A percentile compares a stretch with the other conserved stretches of the same genome.
Conservation (phyloP, 2,797 vertebrate species). For the Pipistrellus pygmaeus region DNA sequence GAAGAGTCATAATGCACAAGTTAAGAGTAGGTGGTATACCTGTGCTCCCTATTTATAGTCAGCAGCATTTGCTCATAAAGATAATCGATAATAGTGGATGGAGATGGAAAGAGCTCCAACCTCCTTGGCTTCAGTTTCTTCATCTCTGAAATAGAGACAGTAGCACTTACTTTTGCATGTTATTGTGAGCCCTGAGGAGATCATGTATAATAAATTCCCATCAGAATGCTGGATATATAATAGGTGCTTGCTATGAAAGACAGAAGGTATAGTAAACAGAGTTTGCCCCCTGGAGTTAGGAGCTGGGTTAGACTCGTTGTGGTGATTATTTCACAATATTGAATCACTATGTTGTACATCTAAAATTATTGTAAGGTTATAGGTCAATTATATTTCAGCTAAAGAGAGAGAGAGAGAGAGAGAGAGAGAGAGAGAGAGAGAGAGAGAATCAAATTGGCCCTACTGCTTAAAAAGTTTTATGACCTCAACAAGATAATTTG, state of each 20-base stretch:
- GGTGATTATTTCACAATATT: neutral
- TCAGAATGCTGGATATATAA: neutral
- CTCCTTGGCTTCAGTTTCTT: neutral
- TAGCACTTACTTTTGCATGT: neutral
- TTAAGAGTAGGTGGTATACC: neutral
- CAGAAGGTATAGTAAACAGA: neutral
- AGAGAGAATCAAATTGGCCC: neutral
- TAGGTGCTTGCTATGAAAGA: neutral
- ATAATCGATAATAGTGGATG: neutral
- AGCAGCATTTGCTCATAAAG: neutral
- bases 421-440: neutral
- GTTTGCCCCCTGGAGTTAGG: neutral
- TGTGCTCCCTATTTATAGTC: neutral
- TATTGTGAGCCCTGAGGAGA: neutral
- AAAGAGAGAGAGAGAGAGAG: no score
- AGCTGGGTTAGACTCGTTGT: neutral
- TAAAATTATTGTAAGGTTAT: neutral
- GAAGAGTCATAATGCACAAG: neutral
- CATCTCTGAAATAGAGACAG: neutral
- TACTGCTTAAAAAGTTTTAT: constrained; percentile 1
- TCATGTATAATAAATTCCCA: neutral
- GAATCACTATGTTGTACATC: neutral
- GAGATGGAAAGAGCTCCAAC: neutral
- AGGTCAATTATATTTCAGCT: neutral
- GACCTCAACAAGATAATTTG: neutral